Conservation (phyloP, 2,888 invertebrate species). For the Sussaba pulchella region DNA sequence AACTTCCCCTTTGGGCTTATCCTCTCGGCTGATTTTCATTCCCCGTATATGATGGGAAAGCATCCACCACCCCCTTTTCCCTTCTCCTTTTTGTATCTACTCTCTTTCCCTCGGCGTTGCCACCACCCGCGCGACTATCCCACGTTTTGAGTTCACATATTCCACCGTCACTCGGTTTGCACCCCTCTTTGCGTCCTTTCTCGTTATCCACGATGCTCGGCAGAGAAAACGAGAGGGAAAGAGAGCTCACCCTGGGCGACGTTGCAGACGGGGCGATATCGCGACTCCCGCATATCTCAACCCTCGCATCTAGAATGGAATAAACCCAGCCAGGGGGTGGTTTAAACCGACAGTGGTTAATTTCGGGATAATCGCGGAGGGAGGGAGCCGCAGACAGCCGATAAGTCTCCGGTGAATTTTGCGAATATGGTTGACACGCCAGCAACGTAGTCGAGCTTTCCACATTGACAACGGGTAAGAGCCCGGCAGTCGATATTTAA, state of each 20-base stretch:
- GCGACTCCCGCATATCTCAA: constrained; percentile 73
- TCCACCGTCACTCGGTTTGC: constrained; percentile 9
- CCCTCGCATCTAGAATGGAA: constrained; percentile 81
- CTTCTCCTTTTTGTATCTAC: constrained; percentile 40
- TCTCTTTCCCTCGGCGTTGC: constrained; percentile 46
- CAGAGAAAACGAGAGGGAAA: no score
- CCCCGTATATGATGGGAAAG: constrained; percentile 72
- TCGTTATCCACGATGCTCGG: constrained; percentile 1
- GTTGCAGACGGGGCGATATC: background rate
- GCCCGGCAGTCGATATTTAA: no score
- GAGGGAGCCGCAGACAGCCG: constrained; percentile 49
- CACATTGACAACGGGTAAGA: constrained; percentile 17
- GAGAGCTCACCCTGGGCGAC: constrained; percentile 5
- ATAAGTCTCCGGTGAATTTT: constrained; percentile 58
- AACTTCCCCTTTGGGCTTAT: constrained; percentile 67
- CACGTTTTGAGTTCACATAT: constrained; percentile 37
- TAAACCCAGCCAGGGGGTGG: constrained; percentile 76
- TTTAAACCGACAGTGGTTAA: constrained; percentile 78
- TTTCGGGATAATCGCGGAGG: constrained; percentile 74
- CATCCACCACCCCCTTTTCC: constrained; percentile 17
- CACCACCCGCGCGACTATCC: constrained; percentile 24
- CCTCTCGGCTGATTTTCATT: constrained; percentile 79
- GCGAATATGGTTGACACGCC: constrained; percentile 42
- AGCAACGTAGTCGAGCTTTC: constrained; percentile 25
- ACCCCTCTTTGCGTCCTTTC: constrained; percentile 1